These are phyloP conservation scores for Chymomyza amoena DNA, from an alignment of 2,888 invertebrate species.

Conservation along the genomic window DNA sequence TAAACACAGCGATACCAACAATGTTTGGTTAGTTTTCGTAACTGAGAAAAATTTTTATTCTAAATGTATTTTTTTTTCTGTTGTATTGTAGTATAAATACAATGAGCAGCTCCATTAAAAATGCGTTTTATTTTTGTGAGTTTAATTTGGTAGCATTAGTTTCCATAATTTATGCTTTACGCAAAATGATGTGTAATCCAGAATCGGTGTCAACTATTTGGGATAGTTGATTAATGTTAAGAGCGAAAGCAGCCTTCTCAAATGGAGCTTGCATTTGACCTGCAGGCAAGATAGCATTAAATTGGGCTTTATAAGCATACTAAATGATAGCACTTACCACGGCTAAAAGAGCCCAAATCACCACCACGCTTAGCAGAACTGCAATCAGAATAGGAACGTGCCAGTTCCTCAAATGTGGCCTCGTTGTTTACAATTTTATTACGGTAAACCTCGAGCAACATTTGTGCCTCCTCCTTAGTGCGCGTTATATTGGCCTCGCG, in stretches of 20 bases:
- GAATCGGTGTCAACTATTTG: conserved; percentile 96
- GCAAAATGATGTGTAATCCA: conserved; percentile 96
- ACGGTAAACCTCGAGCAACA: conserved; percentile 85
- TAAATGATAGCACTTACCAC: conserved; percentile 76
- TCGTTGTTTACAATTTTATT: conserved; percentile 86
- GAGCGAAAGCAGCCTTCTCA: conserved; percentile 95
- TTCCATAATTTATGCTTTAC: conserved; percentile 87
- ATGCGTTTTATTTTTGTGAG: conserved; percentile 9
- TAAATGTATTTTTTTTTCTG: neutral
- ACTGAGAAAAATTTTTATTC: neutral
- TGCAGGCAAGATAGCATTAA: conserved; percentile 21
- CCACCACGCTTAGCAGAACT: conserved; percentile 97
- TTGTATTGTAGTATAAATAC: conserved; percentile 6
- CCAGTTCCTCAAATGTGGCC: conserved; percentile 90
- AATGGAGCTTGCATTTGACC: conserved; percentile 98
- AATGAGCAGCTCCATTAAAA: neutral
- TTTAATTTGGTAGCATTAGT: neutral
- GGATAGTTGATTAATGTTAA: conserved; percentile 96
- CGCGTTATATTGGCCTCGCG: conserved; percentile 94
- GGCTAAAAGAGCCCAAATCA: conserved; percentile 94
- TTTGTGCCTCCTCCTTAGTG: conserved; percentile 93
- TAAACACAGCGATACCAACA: conserved; percentile 24
- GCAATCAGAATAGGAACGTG: conserved; percentile 96
- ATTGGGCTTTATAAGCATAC: neutral
- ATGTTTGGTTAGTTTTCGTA: neutral